Evolutionary conservation across 2,888 invertebrate genomes (phyloP).

Genomic region (Zootermopsis nevadensis): DNA sequence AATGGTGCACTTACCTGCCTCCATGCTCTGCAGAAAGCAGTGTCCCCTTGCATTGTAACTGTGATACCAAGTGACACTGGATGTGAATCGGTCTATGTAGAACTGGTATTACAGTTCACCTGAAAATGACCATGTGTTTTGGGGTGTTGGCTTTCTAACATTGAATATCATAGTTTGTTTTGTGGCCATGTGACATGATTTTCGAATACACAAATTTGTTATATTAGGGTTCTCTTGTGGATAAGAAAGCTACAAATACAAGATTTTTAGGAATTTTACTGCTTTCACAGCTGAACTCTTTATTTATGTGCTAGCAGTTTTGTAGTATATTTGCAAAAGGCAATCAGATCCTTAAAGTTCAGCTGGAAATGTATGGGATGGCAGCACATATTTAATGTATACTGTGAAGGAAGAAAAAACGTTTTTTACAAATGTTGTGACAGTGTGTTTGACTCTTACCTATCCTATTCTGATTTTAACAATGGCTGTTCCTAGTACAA

Average conservation of each 20-base stretch:
- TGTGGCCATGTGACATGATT: constrained; percentile 77
- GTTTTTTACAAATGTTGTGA: constrained; percentile 52
- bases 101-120: constrained; percentile 86
- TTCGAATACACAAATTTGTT: constrained; percentile 83
- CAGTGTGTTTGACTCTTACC: constrained; percentile 69
- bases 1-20: constrained; percentile 80
- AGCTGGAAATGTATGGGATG: not conserved
- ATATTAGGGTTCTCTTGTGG: constrained; percentile 85
- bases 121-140: constrained; percentile 92
- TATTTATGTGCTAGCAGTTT: constrained; percentile 81
- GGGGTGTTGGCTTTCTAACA: constrained; percentile 99
- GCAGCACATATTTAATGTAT: not conserved
- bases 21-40: constrained; percentile 83
- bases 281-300: constrained; percentile 85
- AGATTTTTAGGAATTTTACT: constrained; percentile 91
- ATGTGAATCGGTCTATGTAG: constrained; percentile 84
- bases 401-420: not conserved
- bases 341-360: not conserved
- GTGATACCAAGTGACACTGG: constrained; percentile 99
- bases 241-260: constrained; percentile 83
- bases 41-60: constrained; percentile 96
- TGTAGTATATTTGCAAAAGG: constrained; percentile 49
- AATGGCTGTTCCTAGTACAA: constrained; percentile 99
- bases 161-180: constrained; percentile 91
- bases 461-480: constrained; percentile 93